A percentile compares a stretch with the other conserved stretches of the same genome.
Conservation (phyloP, 2,888 invertebrate species). For the Altica lythri region DNA sequence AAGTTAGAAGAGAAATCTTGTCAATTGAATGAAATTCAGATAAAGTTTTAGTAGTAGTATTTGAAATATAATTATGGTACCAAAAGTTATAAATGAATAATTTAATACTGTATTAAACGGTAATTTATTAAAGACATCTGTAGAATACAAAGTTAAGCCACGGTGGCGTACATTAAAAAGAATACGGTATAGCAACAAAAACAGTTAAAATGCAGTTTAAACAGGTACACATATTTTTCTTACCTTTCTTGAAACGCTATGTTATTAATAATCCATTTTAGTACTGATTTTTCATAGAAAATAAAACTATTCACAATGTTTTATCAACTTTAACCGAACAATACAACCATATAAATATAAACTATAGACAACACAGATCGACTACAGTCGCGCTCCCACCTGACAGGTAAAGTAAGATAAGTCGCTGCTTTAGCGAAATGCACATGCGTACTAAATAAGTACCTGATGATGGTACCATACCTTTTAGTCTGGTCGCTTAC, state of each 20-base stretch:
- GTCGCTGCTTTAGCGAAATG: constrained; percentile 32
- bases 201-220: constrained; percentile 35
- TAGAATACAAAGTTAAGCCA: constrained; percentile 44
- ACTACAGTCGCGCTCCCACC: constrained; percentile 38
- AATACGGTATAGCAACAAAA: constrained; percentile 46
- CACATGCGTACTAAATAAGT: constrained; percentile 41
- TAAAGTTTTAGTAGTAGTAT: not conserved
- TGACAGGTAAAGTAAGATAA: constrained; percentile 44
- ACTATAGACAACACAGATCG: constrained; percentile 31
- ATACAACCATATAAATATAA: constrained; percentile 25
- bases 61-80: not conserved
- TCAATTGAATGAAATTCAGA: constrained; percentile 5
- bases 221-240: constrained; percentile 25
- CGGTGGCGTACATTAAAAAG: constrained; percentile 50
- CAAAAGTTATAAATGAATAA: not conserved
- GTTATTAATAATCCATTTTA: constrained; percentile 35
- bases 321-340: constrained; percentile 18
- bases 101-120: constrained; percentile 8
- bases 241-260: constrained; percentile 26
- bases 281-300: constrained; percentile 23
- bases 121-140: constrained; percentile 27
- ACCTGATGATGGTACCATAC: no score
- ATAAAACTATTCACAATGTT: constrained; percentile 34
- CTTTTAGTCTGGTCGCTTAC: no score
- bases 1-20: constrained; percentile 9